Base-by-base conservation (phyloP, 2,113 vertebrate genomes). In the Sclerurus mexicanus region DNA sequence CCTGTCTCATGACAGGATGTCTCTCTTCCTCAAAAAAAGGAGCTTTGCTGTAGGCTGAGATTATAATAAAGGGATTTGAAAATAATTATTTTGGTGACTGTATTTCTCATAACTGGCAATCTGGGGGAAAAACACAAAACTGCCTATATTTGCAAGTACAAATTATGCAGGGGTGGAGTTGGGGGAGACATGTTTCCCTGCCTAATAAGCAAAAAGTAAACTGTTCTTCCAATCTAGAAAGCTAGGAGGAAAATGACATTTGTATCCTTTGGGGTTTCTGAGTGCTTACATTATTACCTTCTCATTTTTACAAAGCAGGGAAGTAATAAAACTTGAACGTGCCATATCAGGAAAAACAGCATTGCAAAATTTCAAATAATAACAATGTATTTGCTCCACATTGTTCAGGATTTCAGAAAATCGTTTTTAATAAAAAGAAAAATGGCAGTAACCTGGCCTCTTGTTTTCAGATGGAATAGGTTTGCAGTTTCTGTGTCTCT, bases 151-250 rank as follows among this genome's bases (percentile, higher is more conserved):
- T 72, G 19, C 58, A 76, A 78, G 49, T 83, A 92, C 15, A 95
- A 90, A 87, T 89, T 84, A 39, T 80, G 64, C 42, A 47, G 71
- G 56, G 13, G 12, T 9, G 53, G 62, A 76, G 11, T 27, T 60
- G 13, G 7, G 17, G 5, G 6, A 76, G 55, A 60, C n/a, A 75
- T 27, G 5, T 53, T 90, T 97, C 86, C 77, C 68, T 69, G 37
- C 39, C 89, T 80, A 90, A 84, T 79, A 92, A 92, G 62, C 24
- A 86, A 80, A 35, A 55, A 93, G 12, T 52, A 93, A 91, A 94
- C 78, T 90, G 10, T 35, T 79, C 47, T 72, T 90, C 35, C 50
- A 87, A 73, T 87, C 39, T 52, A 55, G 60, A 96, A 91, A 92
- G 28, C 58, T 49, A 68, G 35, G 28, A 86, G 17, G 81, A 95